Conservation (phyloP, 2,888 invertebrate genomes). For the Amphipoea oculea region DNA sequence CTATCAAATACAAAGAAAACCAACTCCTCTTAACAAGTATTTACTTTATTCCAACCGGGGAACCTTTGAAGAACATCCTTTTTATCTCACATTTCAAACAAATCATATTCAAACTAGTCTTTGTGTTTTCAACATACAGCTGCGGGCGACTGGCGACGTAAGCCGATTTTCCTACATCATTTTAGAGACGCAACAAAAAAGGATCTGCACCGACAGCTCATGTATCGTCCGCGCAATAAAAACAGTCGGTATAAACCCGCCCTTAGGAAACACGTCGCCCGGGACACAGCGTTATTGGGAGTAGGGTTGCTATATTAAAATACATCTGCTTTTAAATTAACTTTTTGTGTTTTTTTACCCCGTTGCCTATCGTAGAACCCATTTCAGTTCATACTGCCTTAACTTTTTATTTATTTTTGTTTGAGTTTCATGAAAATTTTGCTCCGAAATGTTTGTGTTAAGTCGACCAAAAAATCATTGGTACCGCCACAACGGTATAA, state of each 20-base stretch:
- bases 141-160: constrained; percentile 48
- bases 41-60: not conserved
- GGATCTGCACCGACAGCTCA: constrained; percentile 60
- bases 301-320: constrained; percentile 56
- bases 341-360: constrained; percentile 24
- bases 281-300: constrained; percentile 44
- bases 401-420: not conserved
- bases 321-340: constrained; percentile 42
- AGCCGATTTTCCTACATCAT: constrained; percentile 62
- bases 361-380: constrained; percentile 13
- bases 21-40: not conserved
- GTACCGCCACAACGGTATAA: not conserved
- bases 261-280: constrained; percentile 52
- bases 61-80: not conserved
- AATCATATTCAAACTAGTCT: constrained; percentile 40
- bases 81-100: constrained; percentile 21
- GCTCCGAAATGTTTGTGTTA: not conserved
- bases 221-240: constrained; percentile 71
- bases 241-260: constrained; percentile 69
- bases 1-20: not conserved
- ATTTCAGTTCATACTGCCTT: not conserved
- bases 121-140: constrained; percentile 38
- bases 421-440: not conserved
- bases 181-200: constrained; percentile 59
- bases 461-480: not conserved